Percentiles rank a stretch among this genome's conserved stretches.
phyloP scores from a whole-genome alignment of 2,113 vertebrate species.

The Geothlypis trichas region DNA sequence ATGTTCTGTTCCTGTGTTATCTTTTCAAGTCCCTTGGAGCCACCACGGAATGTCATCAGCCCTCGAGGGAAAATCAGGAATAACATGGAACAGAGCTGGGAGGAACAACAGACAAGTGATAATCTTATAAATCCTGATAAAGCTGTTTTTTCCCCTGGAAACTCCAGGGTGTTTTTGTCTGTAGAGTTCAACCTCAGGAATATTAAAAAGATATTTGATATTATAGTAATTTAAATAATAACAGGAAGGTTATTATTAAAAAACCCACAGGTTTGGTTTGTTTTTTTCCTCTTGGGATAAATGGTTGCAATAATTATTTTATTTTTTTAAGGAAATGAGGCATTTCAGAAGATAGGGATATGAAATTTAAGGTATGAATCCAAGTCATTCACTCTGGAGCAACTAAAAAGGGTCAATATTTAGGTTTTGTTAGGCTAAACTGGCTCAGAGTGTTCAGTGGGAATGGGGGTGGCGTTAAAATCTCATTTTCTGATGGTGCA shows the following conservation, averaged over 20 bases:
- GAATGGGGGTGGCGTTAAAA: neutral
- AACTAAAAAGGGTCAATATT: neutral
- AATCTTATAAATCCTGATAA: neutral
- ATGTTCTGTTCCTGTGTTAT: accelerated
- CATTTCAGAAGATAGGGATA: neutral
- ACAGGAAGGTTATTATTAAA: neutral
- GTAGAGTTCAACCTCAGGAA: neutral
- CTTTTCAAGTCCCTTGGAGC: neutral
- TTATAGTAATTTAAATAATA: neutral
- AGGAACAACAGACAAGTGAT: neutral
- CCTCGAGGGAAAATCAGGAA: neutral
- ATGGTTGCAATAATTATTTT: accelerated
- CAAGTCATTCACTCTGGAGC: neutral
- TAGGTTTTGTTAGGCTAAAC: neutral
- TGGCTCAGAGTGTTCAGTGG: neutral
- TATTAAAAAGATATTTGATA: neutral
- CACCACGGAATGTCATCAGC: neutral
- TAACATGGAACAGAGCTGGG: neutral
- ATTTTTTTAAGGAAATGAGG: neutral
- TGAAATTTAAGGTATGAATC: neutral
- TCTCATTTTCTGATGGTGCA: neutral
- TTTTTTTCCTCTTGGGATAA: neutral
- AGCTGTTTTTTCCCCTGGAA: neutral
- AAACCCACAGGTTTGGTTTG: neutral
- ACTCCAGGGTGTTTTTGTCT: neutral